These are phyloP conservation scores for Scaeva pyrastri DNA, from an alignment of 2,888 invertebrate genomes.

Conservation along the genomic window DNA sequence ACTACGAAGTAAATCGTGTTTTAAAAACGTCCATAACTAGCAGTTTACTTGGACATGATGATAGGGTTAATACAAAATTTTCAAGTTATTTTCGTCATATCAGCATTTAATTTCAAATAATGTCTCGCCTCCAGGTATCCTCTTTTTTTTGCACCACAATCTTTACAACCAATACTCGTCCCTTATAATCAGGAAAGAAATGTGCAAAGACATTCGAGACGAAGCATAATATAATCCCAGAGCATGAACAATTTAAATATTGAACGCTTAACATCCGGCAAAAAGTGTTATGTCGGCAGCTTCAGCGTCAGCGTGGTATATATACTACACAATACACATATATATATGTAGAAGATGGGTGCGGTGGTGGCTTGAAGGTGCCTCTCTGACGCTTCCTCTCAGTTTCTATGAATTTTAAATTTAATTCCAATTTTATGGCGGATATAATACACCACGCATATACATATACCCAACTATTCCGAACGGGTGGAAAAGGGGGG, in stretches of 20 bases:
- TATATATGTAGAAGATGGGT: neutral
- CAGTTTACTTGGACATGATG: too few species aligned
- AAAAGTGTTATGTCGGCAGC: constrained; percentile 48
- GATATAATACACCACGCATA: constrained; percentile 34
- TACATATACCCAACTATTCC: neutral
- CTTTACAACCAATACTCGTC: constrained; percentile 10
- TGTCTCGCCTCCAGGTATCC: neutral
- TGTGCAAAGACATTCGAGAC: neutral
- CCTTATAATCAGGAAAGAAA: constrained; percentile 25
- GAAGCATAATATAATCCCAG: neutral
- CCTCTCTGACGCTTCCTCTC: constrained; percentile 55
- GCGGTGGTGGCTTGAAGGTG: constrained; percentile 32
- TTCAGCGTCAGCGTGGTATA: neutral
- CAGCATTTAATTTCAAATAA: neutral
- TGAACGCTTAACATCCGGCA: constrained; percentile 66
- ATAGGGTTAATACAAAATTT: too few species aligned
- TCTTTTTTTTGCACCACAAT: neutral
- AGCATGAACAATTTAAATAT: constrained; percentile 72
- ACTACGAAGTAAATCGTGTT: too few species aligned
- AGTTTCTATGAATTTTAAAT: constrained; percentile 76
- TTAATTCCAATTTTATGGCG: constrained; percentile 74
- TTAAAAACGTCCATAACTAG: too few species aligned
- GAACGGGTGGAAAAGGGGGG: neutral
- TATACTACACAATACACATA: too few species aligned
- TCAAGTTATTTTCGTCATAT: neutral